These are phyloP conservation scores for Microctenopoma stevenorrisi DNA, from an alignment of 2,797 vertebrate species.

Conservation along the genomic window DNA sequence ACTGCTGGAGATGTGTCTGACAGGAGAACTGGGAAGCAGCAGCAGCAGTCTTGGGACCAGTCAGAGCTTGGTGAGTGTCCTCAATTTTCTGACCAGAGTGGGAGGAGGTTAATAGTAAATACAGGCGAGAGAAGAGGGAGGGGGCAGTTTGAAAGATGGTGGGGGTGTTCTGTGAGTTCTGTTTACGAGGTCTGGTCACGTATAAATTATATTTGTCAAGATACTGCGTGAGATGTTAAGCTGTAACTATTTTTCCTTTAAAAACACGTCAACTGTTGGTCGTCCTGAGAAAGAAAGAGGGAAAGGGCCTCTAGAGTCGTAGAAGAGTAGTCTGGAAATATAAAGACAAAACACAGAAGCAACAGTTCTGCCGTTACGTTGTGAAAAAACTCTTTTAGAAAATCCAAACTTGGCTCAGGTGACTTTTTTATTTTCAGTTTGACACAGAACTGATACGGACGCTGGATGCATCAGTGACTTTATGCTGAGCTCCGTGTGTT, in stretches of 20 bases:
- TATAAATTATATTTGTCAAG: slow-evolving; percentile 4
- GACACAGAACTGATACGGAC: slow-evolving; percentile 30
- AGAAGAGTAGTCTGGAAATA: background rate
- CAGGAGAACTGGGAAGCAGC: slow-evolving; percentile 63
- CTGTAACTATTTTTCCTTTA: slow-evolving; percentile 1
- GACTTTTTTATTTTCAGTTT: slow-evolving; percentile 13
- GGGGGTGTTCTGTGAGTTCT: slow-evolving; percentile 34
- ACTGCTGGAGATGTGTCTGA: slow-evolving; percentile 72
- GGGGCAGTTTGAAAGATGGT: slow-evolving; percentile 57
- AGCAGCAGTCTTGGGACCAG: slow-evolving; percentile 59
- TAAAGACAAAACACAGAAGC: background rate
- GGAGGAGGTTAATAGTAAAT: slow-evolving; percentile 72
- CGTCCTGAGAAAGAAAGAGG: slow-evolving; percentile 6
- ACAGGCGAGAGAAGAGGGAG: slow-evolving; percentile 57
- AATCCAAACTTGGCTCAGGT: background rate
- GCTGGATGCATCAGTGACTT: slow-evolving; percentile 55
- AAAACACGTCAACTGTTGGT: slow-evolving; percentile 49
- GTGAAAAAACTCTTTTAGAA: background rate
- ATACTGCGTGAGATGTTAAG: slow-evolving; percentile 5
- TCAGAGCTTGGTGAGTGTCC: slow-evolving; percentile 82
- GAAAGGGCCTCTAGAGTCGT: background rate
- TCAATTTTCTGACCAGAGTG: slow-evolving; percentile 78
- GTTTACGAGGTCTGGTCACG: slow-evolving; percentile 20
- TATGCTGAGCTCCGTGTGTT: slow-evolving; percentile 54
- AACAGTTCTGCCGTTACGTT: background rate